Base-by-base conservation (phyloP, 2,888 invertebrate species). In the Limnephilus auricula region DNA sequence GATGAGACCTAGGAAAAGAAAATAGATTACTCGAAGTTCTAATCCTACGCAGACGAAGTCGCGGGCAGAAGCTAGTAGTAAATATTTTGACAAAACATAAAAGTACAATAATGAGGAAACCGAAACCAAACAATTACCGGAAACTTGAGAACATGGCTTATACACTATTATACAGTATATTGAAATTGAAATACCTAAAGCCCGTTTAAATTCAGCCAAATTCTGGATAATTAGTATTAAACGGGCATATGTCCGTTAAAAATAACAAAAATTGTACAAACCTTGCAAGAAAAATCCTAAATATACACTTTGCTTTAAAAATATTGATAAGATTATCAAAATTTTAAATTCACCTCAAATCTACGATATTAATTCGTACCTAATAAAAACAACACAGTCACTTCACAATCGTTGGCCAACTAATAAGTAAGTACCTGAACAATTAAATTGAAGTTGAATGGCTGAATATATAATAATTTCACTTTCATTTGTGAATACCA, bases 381-480 rank as follows among this genome's bases (percentile, higher is more conserved):
- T n/a, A 65, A 13, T 40, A 12, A 25, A 65, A 65, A 65, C 65
- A 65, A 65, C 65, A 65, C 65, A 65, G 9, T 65, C 65, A 65
- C 65, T n/a, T 65, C 65, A 65, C 65, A 65, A 65, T 6, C 65
- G n/a, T 65, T 65, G 9, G 65, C 2, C 25, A 25, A 25, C 65
- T 65, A 65, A 65, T 65, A 65, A 82, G 34, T 25, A 32, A 25
- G 82, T 82, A 82, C 82, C 34, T 82, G 25, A 34, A 10, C 25
- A 82, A 82, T 82, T 32, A 82, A 82, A 82, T 37, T 25, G 25
- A 10, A 82, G 25, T 82, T 32, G 82, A 82, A 34, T 82, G 82
- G 34, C 18, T 34, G 32, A 18, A 37, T 34, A 82, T 82, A 82
- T 65, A 34, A 82, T 82, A 18, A 34, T 82, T 82, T 82, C 82